Evolutionary conservation across 2,888 invertebrate species (phyloP).

Genomic region (Shargacucullia verbasci): DNA sequence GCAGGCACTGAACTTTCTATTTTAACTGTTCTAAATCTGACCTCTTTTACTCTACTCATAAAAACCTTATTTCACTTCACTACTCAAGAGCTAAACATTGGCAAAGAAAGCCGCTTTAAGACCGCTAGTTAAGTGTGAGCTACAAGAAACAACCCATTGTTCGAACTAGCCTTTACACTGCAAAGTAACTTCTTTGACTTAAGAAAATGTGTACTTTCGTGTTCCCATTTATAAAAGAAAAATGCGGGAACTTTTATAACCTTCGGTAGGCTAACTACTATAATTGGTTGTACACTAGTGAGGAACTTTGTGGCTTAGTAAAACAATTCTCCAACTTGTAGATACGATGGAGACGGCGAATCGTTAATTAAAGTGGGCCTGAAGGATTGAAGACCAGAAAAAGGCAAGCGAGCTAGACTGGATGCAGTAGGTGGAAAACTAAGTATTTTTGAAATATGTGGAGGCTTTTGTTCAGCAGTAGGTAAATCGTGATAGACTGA

Average conservation of each 20-base stretch:
- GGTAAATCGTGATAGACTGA: too few relatives aligned
- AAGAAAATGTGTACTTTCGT: slow-evolving; percentile 7
- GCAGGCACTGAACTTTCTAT: neutral
- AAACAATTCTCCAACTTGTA: too few relatives aligned
- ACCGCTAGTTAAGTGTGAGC: slow-evolving; percentile 19
- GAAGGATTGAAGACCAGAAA: too few relatives aligned
- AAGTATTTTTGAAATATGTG: too few relatives aligned
- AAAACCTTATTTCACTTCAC: slow-evolving; percentile 3
- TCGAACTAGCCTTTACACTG: slow-evolving; percentile 21
- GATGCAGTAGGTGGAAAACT: too few relatives aligned
- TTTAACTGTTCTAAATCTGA: neutral
- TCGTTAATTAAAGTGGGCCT: too few relatives aligned
- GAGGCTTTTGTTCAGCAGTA: too few relatives aligned
- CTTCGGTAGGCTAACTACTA: neutral
- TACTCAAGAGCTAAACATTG: slow-evolving; percentile 7
- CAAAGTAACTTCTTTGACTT: slow-evolving; percentile 25
- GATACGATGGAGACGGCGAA: too few relatives aligned
- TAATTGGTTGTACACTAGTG: too few relatives aligned
- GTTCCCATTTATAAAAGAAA: slow-evolving; percentile 14
- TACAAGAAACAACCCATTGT: slow-evolving; percentile 16
- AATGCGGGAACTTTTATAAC: neutral
- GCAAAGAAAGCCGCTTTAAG: slow-evolving; percentile 20
- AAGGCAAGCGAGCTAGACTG: too few relatives aligned
- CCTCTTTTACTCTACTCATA: neutral
- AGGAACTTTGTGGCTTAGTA: too few relatives aligned